A percentile compares a stretch with the other conserved stretches of the same genome.
These are phyloP conservation scores for Cephus pulcher DNA, from an alignment of 2,888 invertebrate genomes.

Conservation along the genomic window DNA sequence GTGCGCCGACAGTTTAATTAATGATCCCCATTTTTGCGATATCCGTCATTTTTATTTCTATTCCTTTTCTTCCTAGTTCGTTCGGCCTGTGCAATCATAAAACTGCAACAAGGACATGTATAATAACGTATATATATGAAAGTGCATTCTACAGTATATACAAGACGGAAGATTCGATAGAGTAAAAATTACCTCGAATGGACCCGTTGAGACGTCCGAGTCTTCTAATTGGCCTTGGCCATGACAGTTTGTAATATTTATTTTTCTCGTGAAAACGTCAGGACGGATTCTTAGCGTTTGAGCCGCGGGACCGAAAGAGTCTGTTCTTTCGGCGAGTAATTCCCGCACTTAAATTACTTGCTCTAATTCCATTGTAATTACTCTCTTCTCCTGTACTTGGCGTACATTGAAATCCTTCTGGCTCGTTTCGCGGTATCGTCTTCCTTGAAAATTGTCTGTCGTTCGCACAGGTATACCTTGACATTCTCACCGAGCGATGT, in stretches of 20 bases:
- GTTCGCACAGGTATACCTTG: constrained; percentile 42
- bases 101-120: neutral
- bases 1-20: constrained; percentile 13
- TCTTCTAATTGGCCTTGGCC: neutral
- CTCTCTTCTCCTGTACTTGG: constrained; percentile 44
- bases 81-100: neutral
- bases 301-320: neutral
- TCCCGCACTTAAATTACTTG: constrained; percentile 51
- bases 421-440: constrained; percentile 1
- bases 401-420: neutral
- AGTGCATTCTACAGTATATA: neutral
- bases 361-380: constrained; percentile 60
- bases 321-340: constrained; percentile 42
- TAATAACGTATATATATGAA: neutral
- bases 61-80: neutral
- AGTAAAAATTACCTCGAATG: neutral
- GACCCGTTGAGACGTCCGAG: neutral
- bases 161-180: neutral
- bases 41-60: neutral
- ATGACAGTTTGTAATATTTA: neutral
- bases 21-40: neutral
- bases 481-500: constrained; percentile 37
- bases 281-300: constrained; percentile 25
- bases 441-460: neutral
- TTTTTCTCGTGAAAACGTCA: neutral